phyloP scores from a whole-genome alignment of 2,797 vertebrate genomes.

The Mionectes olivaceus region DNA sequence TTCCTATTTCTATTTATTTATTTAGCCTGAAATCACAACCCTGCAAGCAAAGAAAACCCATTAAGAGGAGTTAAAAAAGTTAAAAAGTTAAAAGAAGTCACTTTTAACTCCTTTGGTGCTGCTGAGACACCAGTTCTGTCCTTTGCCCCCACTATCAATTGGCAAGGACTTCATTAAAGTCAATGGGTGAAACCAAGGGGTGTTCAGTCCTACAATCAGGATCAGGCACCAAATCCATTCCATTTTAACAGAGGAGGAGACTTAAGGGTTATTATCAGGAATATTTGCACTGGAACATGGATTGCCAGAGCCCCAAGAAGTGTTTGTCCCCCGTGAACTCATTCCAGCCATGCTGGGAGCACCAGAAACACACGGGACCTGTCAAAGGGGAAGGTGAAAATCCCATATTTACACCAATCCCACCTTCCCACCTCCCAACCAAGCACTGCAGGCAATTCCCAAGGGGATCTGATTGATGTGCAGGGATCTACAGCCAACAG shows the following conservation, averaged over 20 bases:
- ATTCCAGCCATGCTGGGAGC: background rate
- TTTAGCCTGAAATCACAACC: background rate
- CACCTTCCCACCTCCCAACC: background rate
- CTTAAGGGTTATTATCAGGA: background rate
- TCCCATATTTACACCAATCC: background rate
- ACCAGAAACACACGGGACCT: background rate
- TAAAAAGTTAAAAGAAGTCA: background rate
- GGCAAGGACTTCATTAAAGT: background rate
- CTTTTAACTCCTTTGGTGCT: background rate
- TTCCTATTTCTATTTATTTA: too few relatives aligned
- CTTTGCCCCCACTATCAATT: background rate
- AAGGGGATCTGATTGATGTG: background rate
- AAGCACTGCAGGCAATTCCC: background rate
- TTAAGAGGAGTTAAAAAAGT: background rate
- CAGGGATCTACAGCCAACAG: background rate
- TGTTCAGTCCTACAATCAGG: background rate
- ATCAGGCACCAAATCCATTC: background rate
- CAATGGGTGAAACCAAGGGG: background rate
- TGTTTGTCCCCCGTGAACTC: rapidly evolving
- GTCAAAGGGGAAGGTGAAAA: background rate
- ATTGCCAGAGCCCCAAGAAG: background rate
- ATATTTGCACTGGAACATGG: background rate
- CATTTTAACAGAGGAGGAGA: background rate
- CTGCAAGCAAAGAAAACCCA: background rate
- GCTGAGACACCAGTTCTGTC: background rate